Evolutionary conservation across 2,797 vertebrate species (phyloP), one percentile per base, ranked within the genome.

Genomic region (Spea hammondii): DNA sequence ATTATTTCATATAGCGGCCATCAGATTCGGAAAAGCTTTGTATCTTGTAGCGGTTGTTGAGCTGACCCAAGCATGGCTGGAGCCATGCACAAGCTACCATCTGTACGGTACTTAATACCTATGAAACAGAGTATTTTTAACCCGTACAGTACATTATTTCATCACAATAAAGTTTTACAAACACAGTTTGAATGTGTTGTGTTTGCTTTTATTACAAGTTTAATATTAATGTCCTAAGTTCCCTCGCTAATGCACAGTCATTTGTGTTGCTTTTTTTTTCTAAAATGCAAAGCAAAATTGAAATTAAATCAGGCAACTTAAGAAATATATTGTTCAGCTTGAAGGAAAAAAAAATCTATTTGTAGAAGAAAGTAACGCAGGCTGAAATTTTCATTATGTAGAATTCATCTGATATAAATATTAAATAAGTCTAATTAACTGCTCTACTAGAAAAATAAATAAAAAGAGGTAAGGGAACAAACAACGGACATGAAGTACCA

Each of bases 151-250:
- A 62, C 14, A 62, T 17, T 17, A 62, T 59, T 59, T 62, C 32
- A 17, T 62, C 32, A 62, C 59, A 62, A 17, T 6, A 62, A 62
- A 14, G n/a, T 17, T 17, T 32, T 32, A 32, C 32, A 62, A 17
- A 32, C n/a, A 62, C 14, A 62, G 32, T 32, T 32, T 62, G 59
- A 32, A 6, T 62, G 59, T 12, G 5, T 59, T 17, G 6, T 14
- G n/a, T 17, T 62, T 62, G 59, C 46, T 65, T 65, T 68, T 73
- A 70, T 32, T 11, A 8, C 72, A 77, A 74, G 77, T 6, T 70
- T 48, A 79, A 89, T 74, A 76, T 70, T 77, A n/a, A 60, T 69
- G n/a, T 72, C 0, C 45, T 17, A 62, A 17, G 59, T 17, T 62
- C 59, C 44, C n/a, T 17, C 7, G 59, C 12, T 17, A 32, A 62